phyloP scores from a whole-genome alignment of 2,888 invertebrate genomes.

The Desoria tigrina region DNA sequence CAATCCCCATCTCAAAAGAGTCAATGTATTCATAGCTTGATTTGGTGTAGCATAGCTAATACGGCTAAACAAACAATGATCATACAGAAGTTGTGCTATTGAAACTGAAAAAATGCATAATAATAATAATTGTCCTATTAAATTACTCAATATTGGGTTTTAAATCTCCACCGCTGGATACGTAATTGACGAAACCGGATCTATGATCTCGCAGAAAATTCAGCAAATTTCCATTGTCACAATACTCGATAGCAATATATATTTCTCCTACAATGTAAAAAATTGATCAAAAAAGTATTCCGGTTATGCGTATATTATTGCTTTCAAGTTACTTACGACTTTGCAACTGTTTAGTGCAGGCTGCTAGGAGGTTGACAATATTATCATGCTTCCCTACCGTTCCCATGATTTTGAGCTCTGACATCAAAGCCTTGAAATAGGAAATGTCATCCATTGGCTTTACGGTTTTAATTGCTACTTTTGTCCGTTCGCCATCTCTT shows the following conservation, averaged over 20 bases:
- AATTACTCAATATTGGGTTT: not conserved
- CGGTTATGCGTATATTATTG: no score
- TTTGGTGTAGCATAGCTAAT: conserved; percentile 1
- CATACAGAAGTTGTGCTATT: no score
- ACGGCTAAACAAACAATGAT: not conserved
- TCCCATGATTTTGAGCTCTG: conserved; percentile 28
- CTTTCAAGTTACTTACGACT: no score
- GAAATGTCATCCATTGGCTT: conserved; percentile 27
- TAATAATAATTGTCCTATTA: no score
- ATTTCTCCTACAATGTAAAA: conserved; percentile 14
- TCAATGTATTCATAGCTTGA: conserved; percentile 13
- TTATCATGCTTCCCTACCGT: conserved; percentile 23
- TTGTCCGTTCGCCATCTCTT: conserved; percentile 9
- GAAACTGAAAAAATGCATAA: no score
- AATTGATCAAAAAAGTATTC: not conserved
- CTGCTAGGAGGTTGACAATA: conserved; percentile 26
- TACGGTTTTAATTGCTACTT: conserved; percentile 26
- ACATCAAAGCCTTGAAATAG: conserved; percentile 25
- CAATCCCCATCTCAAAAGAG: conserved; percentile 17
- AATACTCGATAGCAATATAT: conserved; percentile 24
- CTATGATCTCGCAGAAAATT: conserved; percentile 20
- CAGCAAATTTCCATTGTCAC: conserved; percentile 21
- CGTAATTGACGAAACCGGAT: not conserved
- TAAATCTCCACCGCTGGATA: conserved; percentile 1
- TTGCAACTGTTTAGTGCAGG: conserved; percentile 23